A percentile compares a stretch with the other conserved stretches of the same genome.
Conservation (phyloP, 1,140 invertebrate genomes). For the Diuraphis noxia region DNA sequence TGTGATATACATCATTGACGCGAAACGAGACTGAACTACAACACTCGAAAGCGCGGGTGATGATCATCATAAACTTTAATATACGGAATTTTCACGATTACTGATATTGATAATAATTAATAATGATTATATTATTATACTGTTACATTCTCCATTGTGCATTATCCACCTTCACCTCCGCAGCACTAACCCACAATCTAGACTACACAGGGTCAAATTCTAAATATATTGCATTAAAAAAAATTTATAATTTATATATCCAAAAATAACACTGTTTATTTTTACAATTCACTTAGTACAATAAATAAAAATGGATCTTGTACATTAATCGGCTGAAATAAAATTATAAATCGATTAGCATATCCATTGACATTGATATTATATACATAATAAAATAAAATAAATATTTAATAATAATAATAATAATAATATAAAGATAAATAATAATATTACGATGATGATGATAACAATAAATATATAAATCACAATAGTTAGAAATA, state of each 20-base stretch:
- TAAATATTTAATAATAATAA: not conserved
- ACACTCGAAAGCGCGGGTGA: not conserved
- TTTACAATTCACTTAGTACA: not conserved
- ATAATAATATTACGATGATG: not conserved
- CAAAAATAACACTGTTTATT: not conserved
- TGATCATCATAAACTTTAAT: not conserved
- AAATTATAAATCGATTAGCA: not conserved
- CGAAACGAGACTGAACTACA: too few species aligned
- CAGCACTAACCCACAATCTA: too few species aligned
- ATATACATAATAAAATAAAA: not conserved
- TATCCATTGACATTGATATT: not conserved
- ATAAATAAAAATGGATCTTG: not conserved
- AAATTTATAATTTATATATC: not conserved
- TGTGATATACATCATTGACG: too few species aligned
- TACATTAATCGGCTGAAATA: not conserved
- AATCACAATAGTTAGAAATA: not conserved
- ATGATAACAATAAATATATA: not conserved
- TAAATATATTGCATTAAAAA: not conserved
- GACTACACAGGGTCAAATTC: not conserved
- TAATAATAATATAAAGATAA: not conserved
- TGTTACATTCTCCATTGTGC: too few species aligned
- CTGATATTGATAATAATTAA: not conserved
- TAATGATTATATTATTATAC: too few species aligned
- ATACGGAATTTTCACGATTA: not conserved
- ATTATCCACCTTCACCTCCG: too few species aligned